Evolutionary conservation across 2,113 vertebrate genomes (phyloP), one percentile per base, ranked within the genome.

Genomic region (Petrocephalus microphthalmus): DNA sequence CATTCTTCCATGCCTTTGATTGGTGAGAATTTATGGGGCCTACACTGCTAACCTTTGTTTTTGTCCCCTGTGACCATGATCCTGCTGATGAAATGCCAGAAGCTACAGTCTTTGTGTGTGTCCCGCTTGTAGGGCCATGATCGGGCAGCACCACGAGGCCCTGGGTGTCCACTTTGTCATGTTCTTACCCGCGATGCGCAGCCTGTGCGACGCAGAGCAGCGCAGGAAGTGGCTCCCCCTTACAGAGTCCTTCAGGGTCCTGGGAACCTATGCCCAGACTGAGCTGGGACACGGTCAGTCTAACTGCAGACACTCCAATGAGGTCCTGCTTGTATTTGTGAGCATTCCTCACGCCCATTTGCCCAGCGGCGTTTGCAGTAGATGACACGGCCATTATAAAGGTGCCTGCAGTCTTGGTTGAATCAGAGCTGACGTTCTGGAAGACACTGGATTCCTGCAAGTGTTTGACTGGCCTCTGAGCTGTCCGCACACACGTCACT

Each of bases 201-300:
- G 56, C 92, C 97, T 95, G 94, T 95, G 96, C 92, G 96, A 95
- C 92, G 92, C 92, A 93, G 92, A 97, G 92, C 98, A 99, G 96
- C 90, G 93, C 91, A 88, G 93, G 94, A 97, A 97, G 92, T 99
- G 98, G 98, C 93, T 98, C 92, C 95, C 91, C 53, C 91, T 96
- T 90, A 91, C 95, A 85, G 22, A 56, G 90, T 95, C 92, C 92
- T 94, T 94, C 93, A 90, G 95, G 93, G 96, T 93, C 93, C 47
- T 97, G 93, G 98, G 98, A 95, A 99, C 98, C 90, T 99, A 99
- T 92, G 97, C 97, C 92, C 98, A 99, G 94, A 99, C 97, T 88
- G 98, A 99, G 92, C 71, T 99, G 95, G 98, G 97, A 92, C 98
- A 99, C 94, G 97, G 98, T 99, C 95, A 99, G 98, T 99, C 93